Conservation (phyloP, 2,113 vertebrate species). For the Gorsachius goisagi region DNA sequence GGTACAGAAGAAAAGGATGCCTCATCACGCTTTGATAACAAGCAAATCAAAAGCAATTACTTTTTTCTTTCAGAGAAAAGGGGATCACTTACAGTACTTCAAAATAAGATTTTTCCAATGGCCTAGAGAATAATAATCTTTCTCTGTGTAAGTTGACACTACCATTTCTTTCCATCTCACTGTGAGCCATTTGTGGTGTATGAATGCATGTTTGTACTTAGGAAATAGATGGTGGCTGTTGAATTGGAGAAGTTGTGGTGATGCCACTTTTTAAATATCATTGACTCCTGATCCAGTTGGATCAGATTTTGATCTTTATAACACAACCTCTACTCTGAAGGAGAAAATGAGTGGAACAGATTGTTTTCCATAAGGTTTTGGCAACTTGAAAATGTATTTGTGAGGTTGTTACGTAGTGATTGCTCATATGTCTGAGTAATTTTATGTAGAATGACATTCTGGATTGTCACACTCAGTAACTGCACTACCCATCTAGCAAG, state of each 20-base stretch:
- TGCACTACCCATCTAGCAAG: neutral
- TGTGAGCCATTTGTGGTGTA: neutral
- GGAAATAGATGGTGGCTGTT: neutral
- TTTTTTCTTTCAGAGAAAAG: neutral
- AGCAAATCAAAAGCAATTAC: slow-evolving; percentile 26
- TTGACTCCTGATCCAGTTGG: neutral
- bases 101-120: neutral
- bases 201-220: neutral
- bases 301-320: neutral
- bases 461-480: neutral
- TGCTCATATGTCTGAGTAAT: neutral
- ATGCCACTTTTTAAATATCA: neutral
- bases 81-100: slow-evolving; percentile 10
- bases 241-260: neutral
- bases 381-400: neutral
- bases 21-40: slow-evolving; percentile 27
- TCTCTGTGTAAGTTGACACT: neutral
- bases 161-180: neutral
- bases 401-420: neutral
- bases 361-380: neutral
- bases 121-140: neutral
- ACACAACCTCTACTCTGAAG: neutral
- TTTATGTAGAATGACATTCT: neutral
- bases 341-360: neutral
- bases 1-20: neutral